Conservation (phyloP, 2,797 vertebrate genomes). For the Squalus acanthias region DNA sequence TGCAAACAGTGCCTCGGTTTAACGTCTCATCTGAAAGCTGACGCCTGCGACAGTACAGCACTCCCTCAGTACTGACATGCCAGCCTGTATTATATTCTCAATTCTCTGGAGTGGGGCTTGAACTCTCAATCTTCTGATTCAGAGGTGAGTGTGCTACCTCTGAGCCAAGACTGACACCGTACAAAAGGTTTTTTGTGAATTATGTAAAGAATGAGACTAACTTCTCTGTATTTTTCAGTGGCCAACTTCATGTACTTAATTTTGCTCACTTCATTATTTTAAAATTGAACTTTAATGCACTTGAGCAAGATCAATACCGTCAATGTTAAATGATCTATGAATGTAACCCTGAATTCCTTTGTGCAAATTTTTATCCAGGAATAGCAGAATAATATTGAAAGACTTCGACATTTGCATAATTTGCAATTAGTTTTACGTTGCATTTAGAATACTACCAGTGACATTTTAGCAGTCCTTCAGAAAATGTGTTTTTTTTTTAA, state of each 20-base stretch:
- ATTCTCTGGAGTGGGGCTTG: neutral
- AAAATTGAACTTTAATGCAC: neutral
- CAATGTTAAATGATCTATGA: neutral
- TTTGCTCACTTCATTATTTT: slow-evolving; percentile 4
- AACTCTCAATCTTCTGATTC: neutral
- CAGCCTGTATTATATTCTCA: neutral
- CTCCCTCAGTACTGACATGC: neutral
- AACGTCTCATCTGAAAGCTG: too few species aligned
- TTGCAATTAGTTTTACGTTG: neutral
- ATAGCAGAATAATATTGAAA: neutral
- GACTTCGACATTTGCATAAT: neutral
- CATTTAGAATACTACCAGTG: neutral
- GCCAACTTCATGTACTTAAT: neutral
- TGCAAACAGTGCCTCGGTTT: too few species aligned
- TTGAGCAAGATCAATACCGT: neutral
- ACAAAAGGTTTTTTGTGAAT: neutral
- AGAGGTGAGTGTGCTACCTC: too few species aligned
- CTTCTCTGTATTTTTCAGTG: neutral
- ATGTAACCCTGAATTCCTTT: neutral
- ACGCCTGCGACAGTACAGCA: too few species aligned
- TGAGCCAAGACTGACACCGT: neutral
- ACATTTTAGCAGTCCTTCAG: neutral
- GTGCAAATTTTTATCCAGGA: neutral
- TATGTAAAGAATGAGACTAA: neutral
- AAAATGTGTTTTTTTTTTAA: neutral